Evolutionary conservation across 2,113 vertebrate species (phyloP), one percentile per base, ranked within the genome.

Genomic region (Serilophus lunatus): DNA sequence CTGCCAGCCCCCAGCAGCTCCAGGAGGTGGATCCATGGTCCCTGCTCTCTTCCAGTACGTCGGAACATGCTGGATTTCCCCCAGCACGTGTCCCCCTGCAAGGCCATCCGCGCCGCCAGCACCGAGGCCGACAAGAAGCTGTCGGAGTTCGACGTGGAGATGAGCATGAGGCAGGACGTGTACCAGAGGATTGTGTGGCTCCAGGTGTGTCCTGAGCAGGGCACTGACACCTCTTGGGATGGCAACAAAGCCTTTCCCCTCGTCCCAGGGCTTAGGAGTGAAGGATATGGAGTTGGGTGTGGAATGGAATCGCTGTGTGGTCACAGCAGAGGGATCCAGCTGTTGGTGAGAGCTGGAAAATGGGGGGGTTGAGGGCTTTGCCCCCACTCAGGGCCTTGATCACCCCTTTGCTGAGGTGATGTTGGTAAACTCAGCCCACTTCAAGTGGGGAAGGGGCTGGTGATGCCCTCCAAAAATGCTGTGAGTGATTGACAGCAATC

Each of bases 141-240:
- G 79, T 99, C 99, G 0, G 99, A 99, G 93, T 99, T 99, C 1
- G 99, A 99, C 1, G 99, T 99, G 96, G 99, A 99, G 98, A 99
- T 99, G 99, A 99, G 99, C 98, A 99, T 99, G 99, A 97, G 99
- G 90, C 98, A 98, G 92, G 99, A 99, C 1, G 99, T 99, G 60
- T 99, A 99, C 98, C 98, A 97, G 97, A 98, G 99, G 93, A 97
- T 99, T 2, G 98, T 99, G 5, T 98, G 98, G 90, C 98, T 99
- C 86, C 98, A 99, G 99, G 99, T 99, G 78, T 16, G 96, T 42
- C 38, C 14, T 4, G 2, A 12, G 33, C 7, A 3, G 85, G 26
- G 42, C 18, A 0, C 13, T 25, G 24, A 18, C 36, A 13, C 35
- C 38, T n/a, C 29, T 42, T 17, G 42, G 18, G 25, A 16, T n/a